A percentile compares a stretch with the other conserved stretches of the same genome.
phyloP scores from a whole-genome alignment of 2,797 vertebrate species.

The Lepus oiostolus region DNA sequence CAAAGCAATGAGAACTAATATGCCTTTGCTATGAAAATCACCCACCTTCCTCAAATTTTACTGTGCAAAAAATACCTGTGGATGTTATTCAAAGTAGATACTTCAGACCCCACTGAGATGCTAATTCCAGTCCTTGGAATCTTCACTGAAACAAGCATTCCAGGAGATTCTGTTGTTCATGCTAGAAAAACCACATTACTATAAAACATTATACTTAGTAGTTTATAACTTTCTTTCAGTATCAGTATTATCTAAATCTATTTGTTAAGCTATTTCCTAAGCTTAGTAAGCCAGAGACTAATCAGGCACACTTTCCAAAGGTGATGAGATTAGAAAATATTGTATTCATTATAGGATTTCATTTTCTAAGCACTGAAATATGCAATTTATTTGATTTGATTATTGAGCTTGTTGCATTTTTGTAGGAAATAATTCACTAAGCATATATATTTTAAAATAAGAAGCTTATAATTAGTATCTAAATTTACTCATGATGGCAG shows the following conservation, averaged over 20 bases:
- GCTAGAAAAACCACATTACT: neutral
- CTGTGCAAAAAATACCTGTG: neutral
- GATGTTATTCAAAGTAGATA: neutral
- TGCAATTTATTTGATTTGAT: neutral
- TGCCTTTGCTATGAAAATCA: neutral
- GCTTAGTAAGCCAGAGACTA: neutral
- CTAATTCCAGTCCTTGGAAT: neutral
- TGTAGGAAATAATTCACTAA: neutral
- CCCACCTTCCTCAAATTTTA: neutral
- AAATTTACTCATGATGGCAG: neutral
- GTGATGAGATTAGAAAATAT: neutral
- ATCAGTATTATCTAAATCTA: neutral
- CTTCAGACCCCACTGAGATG: neutral
- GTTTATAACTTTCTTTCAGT: neutral
- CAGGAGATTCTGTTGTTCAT: neutral
- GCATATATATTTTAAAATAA: neutral
- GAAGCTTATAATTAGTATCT: neutral
- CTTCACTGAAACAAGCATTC: neutral
- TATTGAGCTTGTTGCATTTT: conserved; percentile 15
- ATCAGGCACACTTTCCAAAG: neutral
- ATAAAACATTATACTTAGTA: neutral
- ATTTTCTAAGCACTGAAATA: neutral
- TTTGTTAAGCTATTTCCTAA: neutral
- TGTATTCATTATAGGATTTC: neutral
- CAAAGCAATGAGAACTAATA: neutral